These are phyloP conservation scores for Ceraclea dissimilis DNA, from an alignment of 2,888 invertebrate genomes.

Conservation along the genomic window DNA sequence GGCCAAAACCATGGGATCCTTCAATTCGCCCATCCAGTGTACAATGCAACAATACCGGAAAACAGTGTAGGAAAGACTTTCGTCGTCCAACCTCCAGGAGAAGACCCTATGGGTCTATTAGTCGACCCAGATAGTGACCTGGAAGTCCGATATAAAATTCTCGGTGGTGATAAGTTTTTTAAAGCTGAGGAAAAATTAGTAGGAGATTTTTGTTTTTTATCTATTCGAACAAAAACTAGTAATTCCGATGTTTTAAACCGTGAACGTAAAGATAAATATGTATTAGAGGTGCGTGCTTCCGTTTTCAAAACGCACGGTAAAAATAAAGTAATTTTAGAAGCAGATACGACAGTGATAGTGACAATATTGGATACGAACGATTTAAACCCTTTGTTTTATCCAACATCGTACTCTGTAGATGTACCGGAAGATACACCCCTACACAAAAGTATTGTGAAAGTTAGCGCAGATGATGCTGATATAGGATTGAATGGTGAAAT, in stretches of 20 bases:
- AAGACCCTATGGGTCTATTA: constrained; percentile 74
- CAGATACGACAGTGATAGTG: constrained; percentile 64
- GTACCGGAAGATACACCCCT: constrained; percentile 83
- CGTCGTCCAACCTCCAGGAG: constrained; percentile 60
- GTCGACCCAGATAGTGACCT: constrained; percentile 40
- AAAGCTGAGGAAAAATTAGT: constrained; percentile 83
- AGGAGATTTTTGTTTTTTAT: constrained; percentile 91
- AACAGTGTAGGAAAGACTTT: constrained; percentile 88
- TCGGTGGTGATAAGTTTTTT: constrained; percentile 84
- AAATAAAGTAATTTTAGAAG: constrained; percentile 54
- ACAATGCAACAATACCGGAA: constrained; percentile 88
- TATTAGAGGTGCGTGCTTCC: constrained; percentile 68
- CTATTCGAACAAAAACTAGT: constrained; percentile 81
- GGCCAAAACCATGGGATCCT: constrained; percentile 33
- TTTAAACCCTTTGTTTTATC: constrained; percentile 88
- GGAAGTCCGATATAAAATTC: constrained; percentile 78
- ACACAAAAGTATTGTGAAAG: constrained; percentile 71
- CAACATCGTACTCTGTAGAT: constrained; percentile 77
- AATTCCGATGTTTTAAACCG: constrained; percentile 85
- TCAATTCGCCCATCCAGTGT: constrained; percentile 63
- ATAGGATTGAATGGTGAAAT: constrained; percentile 93
- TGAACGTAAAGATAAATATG: constrained; percentile 80
- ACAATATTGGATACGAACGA: constrained; percentile 81
- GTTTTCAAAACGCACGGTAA: constrained; percentile 51
- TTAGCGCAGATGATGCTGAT: constrained; percentile 92